phyloP scores from a whole-genome alignment of 1,140 invertebrate species.

The Bombus turneri region DNA sequence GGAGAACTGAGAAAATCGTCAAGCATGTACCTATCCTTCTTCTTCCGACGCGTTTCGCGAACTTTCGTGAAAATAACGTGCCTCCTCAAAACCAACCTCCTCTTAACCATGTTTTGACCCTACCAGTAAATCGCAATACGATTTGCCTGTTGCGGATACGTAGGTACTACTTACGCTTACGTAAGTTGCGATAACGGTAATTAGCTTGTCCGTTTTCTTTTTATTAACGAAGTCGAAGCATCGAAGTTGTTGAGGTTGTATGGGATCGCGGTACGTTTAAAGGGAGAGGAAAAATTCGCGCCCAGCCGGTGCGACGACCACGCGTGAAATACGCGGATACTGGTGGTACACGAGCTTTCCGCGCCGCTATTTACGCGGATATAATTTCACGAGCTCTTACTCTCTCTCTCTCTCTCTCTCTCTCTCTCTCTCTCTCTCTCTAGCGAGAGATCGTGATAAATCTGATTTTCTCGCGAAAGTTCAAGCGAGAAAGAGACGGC shows the following conservation, averaged over 20 bases:
- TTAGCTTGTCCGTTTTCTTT: conserved; percentile 50
- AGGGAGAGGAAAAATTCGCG: neutral
- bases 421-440: too few relatives aligned
- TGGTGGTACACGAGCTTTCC: conserved; percentile 1
- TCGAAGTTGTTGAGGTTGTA: neutral
- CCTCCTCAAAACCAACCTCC: too few relatives aligned
- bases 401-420: too few relatives aligned
- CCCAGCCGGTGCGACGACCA: neutral
- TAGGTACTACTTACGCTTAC: conserved; percentile 25
- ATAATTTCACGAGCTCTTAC: conserved; percentile 37
- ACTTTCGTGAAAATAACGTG: neutral
- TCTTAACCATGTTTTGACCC: conserved; percentile 30
- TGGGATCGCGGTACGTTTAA: neutral
- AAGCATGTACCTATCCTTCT: neutral
- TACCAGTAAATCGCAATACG: conserved; percentile 40
- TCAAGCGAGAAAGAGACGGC: neutral
- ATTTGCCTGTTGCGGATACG: conserved; percentile 20
- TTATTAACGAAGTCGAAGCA: conserved; percentile 19
- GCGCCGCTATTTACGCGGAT: conserved; percentile 50
- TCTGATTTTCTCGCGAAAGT: conserved; percentile 57
- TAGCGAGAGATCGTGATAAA: conserved; percentile 48
- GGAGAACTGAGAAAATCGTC: neutral
- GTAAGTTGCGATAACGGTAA: conserved; percentile 62
- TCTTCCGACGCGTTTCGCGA: neutral
- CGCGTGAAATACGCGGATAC: neutral